A percentile compares a stretch with the other conserved stretches of the same genome.
Evolutionary conservation across 1,140 invertebrate species (phyloP).

Genomic region (Drosophila nebulosa): DNA sequence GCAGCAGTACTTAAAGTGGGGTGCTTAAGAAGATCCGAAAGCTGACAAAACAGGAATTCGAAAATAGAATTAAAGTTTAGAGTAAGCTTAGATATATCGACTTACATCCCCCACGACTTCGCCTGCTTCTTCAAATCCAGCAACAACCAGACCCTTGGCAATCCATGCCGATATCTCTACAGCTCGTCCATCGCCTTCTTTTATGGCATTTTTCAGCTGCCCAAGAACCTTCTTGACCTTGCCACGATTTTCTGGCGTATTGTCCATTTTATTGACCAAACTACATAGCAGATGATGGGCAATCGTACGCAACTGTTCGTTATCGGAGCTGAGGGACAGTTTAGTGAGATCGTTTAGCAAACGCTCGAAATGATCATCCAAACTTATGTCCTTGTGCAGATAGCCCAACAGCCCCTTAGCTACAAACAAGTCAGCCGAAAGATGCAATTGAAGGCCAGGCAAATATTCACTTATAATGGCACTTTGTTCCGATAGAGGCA

Average conservation of each 20-base stretch:
- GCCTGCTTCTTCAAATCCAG: constrained; percentile 62
- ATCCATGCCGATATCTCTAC: constrained; percentile 74
- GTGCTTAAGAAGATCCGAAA: constrained; percentile 73
- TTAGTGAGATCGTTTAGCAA: constrained; percentile 67
- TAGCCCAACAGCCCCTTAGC: constrained; percentile 68
- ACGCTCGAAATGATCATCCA: constrained; percentile 75
- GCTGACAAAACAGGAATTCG: constrained; percentile 28
- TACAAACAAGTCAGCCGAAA: constrained; percentile 61
- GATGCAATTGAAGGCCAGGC: constrained; percentile 53
- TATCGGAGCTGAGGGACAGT: constrained; percentile 51
- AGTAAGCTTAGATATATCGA: background rate
- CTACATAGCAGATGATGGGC: constrained; percentile 74
- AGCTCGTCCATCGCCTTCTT: constrained; percentile 60
- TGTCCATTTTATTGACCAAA: constrained; percentile 72
- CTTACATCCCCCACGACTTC: constrained; percentile 74
- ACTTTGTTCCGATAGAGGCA: constrained; percentile 67
- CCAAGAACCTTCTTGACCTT: constrained; percentile 46
- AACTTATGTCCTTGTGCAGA: constrained; percentile 62
- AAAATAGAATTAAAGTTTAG: background rate
- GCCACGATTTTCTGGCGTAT: constrained; percentile 36
- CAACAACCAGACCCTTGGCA: constrained; percentile 65
- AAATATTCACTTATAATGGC: constrained; percentile 69
- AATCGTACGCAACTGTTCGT: constrained; percentile 57
- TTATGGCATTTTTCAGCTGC: constrained; percentile 52
- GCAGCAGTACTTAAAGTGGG: constrained; percentile 59